phyloP scores from a whole-genome alignment of 2,797 vertebrate genomes.

The Typhlichthys subterraneus region DNA sequence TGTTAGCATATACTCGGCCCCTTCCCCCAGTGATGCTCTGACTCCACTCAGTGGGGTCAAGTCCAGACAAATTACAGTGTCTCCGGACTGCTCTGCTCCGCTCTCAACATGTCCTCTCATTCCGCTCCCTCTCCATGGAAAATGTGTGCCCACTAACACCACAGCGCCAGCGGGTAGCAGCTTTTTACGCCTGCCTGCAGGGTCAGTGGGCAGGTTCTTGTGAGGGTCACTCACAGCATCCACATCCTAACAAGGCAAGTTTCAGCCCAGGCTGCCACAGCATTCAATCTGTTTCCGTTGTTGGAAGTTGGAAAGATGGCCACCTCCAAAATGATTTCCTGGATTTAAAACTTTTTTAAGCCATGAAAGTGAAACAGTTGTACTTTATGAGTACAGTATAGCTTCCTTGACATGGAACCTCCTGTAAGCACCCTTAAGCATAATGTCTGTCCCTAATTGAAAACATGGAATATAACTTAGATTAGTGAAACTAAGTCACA shows the following conservation, averaged over 20 bases:
- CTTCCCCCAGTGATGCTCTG: slow-evolving; percentile 42
- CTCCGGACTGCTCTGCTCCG: slow-evolving; percentile 48
- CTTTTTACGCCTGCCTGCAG: slow-evolving; percentile 56
- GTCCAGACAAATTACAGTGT: slow-evolving; percentile 65
- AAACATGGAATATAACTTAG: too few species aligned
- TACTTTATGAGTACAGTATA: too few species aligned
- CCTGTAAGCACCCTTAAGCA: too few species aligned
- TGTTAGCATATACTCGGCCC: slow-evolving; percentile 57
- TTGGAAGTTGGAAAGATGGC: slow-evolving; percentile 26
- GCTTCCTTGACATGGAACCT: too few species aligned
- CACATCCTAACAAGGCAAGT: slow-evolving; percentile 59
- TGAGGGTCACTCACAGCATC: slow-evolving; percentile 71
- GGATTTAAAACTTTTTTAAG: not conserved
- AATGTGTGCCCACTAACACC: slow-evolving; percentile 43
- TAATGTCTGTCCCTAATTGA: too few species aligned
- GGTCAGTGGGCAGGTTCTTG: slow-evolving; percentile 56
- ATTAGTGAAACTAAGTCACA: too few species aligned
- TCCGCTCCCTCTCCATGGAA: slow-evolving; percentile 48
- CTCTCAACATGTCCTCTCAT: slow-evolving; percentile 51
- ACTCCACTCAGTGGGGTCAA: slow-evolving; percentile 47
- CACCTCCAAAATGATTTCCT: not conserved
- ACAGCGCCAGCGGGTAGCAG: slow-evolving; percentile 24
- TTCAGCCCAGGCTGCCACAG: slow-evolving; percentile 44
- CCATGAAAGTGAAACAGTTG: not conserved
- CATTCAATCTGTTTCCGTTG: slow-evolving; percentile 20